A percentile compares a stretch with the other conserved stretches of the same genome.
phyloP scores from a whole-genome alignment of 2,888 invertebrate species.

The Cryptocephalus primarius region DNA sequence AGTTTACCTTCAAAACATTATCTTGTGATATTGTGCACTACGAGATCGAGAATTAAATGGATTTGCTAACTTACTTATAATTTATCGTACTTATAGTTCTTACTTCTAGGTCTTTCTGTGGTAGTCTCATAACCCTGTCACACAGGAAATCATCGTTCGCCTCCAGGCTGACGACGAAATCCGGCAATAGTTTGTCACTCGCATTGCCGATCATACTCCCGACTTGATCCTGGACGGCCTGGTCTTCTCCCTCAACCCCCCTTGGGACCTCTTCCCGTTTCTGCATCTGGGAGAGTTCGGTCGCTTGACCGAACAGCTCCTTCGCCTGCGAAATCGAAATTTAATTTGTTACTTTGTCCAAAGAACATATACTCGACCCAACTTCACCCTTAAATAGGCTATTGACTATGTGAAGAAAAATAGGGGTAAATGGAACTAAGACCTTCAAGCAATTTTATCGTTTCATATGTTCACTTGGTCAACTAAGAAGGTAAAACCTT shows the following conservation, averaged over 20 bases:
- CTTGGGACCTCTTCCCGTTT: constrained; percentile 16
- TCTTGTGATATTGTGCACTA: too few species aligned
- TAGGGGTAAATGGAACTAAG: background rate
- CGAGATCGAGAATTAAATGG: too few species aligned
- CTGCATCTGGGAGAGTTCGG: constrained; percentile 28
- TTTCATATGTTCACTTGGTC: too few species aligned
- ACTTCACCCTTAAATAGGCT: background rate
- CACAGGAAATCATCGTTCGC: constrained; percentile 52
- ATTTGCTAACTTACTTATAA: too few species aligned
- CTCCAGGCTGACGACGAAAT: constrained; percentile 38
- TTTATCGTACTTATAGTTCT: background rate
- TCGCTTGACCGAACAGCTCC: constrained; percentile 32
- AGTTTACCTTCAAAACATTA: too few species aligned
- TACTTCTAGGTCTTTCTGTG: constrained; percentile 40
- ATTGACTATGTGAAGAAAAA: background rate
- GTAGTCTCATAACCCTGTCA: constrained; percentile 48
- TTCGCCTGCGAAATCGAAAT: constrained; percentile 20
- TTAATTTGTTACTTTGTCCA: background rate
- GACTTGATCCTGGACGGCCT: constrained; percentile 1
- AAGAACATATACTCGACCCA: background rate
- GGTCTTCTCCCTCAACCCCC: constrained; percentile 32
- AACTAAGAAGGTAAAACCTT: too few species aligned
- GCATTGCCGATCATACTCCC: constrained; percentile 14
- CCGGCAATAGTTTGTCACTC: constrained; percentile 36
- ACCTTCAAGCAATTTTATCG: too few species aligned